Evolutionary conservation across 2,888 invertebrate species (phyloP), one percentile per base, ranked within the genome.

Genomic region (Cantharis flavilabris): DNA sequence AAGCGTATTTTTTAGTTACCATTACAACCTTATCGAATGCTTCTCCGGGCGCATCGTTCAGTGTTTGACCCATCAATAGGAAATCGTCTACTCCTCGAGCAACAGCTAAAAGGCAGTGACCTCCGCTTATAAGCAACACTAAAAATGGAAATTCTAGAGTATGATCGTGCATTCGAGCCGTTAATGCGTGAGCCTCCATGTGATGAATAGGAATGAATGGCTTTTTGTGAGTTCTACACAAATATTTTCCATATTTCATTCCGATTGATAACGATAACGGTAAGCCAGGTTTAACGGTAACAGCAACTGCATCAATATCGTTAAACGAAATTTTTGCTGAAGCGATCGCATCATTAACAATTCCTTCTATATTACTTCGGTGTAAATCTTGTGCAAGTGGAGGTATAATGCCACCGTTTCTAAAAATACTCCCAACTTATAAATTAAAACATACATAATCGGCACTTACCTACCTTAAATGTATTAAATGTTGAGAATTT

Each of bases 121-220:
- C 98, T 67, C 99, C 99, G 84, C 98, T 98, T 82, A 97, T 93
- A 23, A 99, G 90, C 23, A 99, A 89, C 65, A 95, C 95, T 76
- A 99, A 89, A 88, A 94, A 99, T 23, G 99, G 99, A 90, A 95
- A 98, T 75, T 93, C 89, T 71, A 97, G 89, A 81, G 92, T 81
- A 87, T 89, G 89, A 76, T 93, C 87, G 16, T 91, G 89, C 93
- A 98, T 93, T 86, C 98, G 91, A 20, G 93, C 94, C 14, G 96
- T 96, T 76, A 99, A 89, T 4, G 99, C 98, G 90, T 99, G 99
- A 1, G 99, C 99, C 90, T 98, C 95, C 99, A 99, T 99, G 84
- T 99, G 99, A 90, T 99, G 99, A 77, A 99, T 94, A 0, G 99
- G 98, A 86, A 99, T 96, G 80, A 99, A 89, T 0, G 97, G 97